phyloP scores from a whole-genome alignment of 1,140 invertebrate species.

The Leptopilina boulardi region DNA sequence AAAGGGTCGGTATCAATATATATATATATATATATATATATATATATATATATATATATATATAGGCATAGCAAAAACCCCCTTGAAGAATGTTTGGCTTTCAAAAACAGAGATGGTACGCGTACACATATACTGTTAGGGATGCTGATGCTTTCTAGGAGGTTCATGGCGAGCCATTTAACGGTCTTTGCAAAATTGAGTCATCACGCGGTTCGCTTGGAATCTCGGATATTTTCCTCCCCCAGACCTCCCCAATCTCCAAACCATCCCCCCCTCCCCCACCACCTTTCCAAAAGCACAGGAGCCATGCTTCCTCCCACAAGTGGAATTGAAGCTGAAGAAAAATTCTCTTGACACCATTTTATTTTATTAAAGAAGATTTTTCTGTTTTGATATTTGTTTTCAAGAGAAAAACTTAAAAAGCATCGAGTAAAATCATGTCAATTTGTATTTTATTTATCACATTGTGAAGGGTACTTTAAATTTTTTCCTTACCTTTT shows the following conservation, averaged over 20 bases:
- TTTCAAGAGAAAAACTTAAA: no score
- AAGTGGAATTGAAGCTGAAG: not conserved
- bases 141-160: slow-evolving; percentile 53
- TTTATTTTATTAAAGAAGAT: no score
- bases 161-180: slow-evolving; percentile 72
- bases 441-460: no score
- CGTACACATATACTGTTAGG: slow-evolving; percentile 51
- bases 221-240: slow-evolving; percentile 75
- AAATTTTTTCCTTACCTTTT: no score
- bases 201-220: slow-evolving; percentile 76
- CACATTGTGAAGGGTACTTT: no score
- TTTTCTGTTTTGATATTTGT: no score
- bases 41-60: no score
- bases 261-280: not conserved
- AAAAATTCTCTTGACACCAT: not conserved
- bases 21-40: no score
- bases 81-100: slow-evolving; percentile 71
- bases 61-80: slow-evolving; percentile 38
- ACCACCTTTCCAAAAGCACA: slow-evolving; percentile 34
- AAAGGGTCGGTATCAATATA: no score
- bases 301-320: not conserved
- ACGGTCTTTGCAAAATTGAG: slow-evolving; percentile 76
- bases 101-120: slow-evolving; percentile 71
- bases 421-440: no score
- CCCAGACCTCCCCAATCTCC: slow-evolving; percentile 36